Percentiles rank a stretch among this genome's conserved stretches.
Evolutionary conservation across 92 coral and sea anemone species (phyloP).

Genomic region (Umimayanthus chanpuru): DNA sequence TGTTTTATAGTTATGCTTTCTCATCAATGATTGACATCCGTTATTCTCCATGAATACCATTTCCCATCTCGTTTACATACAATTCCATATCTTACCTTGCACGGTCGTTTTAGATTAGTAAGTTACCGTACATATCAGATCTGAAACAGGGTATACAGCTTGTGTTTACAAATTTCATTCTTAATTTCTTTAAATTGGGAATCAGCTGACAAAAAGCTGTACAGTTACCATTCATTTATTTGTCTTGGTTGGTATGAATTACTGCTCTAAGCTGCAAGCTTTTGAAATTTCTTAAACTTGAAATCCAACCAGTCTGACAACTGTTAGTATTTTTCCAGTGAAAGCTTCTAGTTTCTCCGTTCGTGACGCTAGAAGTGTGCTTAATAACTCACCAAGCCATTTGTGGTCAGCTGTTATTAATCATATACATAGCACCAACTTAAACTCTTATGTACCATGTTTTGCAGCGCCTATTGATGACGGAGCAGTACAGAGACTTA

Average conservation of each 20-base stretch:
- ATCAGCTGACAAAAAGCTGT: too few relatives aligned
- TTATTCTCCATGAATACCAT: background rate
- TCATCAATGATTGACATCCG: background rate
- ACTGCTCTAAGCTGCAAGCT: too few relatives aligned
- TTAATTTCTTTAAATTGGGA: too few relatives aligned
- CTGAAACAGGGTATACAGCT: background rate
- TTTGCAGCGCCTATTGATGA: constrained; percentile 95
- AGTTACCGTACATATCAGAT: background rate
- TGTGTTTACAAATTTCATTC: background rate
- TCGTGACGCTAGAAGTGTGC: background rate
- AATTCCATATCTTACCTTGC: background rate
- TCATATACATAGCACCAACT: too few relatives aligned
- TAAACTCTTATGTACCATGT: background rate
- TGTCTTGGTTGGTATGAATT: too few relatives aligned
- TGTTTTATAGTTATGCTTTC: background rate
- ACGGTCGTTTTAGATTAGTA: background rate
- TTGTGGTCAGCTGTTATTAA: background rate
- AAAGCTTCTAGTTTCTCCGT: background rate
- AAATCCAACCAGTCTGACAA: too few relatives aligned
- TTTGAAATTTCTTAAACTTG: too few relatives aligned
- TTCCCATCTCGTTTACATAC: background rate
- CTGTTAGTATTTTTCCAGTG: too few relatives aligned
- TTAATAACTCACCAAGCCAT: background rate
- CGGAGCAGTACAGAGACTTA: constrained; percentile 95
- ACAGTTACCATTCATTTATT: too few relatives aligned